These are phyloP conservation scores for Digitonthophagus gazella DNA, from an alignment of 2,888 invertebrate genomes.

Conservation along the genomic window DNA sequence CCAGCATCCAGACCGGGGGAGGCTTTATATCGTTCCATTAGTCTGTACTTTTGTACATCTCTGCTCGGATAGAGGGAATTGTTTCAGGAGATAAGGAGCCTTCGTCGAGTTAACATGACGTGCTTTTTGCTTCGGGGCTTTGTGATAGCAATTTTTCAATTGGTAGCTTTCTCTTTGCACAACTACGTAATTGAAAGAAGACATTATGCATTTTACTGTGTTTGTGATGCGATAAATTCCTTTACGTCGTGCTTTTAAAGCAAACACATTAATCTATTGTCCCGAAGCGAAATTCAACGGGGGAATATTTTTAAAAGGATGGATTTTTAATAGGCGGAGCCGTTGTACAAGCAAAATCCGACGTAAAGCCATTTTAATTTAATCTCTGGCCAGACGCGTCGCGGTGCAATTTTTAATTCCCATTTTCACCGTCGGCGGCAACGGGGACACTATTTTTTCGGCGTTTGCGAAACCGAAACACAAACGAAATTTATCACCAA, in stretches of 20 bases:
- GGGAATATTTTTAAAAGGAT: background rate
- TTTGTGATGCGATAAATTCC: no score
- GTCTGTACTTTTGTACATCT: slow-evolving; percentile 11
- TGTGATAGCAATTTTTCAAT: slow-evolving; percentile 3
- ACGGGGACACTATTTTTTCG: no score
- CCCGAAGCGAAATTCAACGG: background rate
- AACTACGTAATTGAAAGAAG: background rate
- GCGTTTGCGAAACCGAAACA: background rate
- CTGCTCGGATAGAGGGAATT: slow-evolving; percentile 7
- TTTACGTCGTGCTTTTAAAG: background rate
- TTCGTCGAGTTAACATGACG: slow-evolving; percentile 11
- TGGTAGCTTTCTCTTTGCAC: background rate
- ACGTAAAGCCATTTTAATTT: background rate
- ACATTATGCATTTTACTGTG: no score
- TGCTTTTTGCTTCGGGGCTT: background rate
- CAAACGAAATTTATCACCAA: background rate
- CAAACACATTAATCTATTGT: background rate
- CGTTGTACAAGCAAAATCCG: background rate
- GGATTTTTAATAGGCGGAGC: background rate
- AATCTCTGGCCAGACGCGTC: background rate
- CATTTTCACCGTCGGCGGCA: no score
- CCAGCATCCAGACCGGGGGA: slow-evolving; percentile 32
- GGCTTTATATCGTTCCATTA: slow-evolving; percentile 36
- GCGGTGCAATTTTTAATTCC: background rate
- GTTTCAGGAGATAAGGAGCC: slow-evolving; percentile 11